Evolutionary conservation across 2,113 vertebrate genomes (phyloP).

Genomic region (Illadopsis cleaveri): DNA sequence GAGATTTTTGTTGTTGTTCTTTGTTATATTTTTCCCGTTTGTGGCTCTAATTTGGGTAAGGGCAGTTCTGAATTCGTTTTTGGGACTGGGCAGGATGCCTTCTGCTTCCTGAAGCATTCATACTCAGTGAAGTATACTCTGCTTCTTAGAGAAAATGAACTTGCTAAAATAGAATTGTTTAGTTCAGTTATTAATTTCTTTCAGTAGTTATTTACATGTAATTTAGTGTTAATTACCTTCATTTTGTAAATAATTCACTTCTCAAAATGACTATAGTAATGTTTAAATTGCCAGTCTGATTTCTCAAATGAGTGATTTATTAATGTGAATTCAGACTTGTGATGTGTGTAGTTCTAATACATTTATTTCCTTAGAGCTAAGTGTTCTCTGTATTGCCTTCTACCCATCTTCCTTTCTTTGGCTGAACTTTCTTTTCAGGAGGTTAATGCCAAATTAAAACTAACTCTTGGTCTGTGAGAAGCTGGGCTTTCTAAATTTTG

Average conservation of each 20-base stretch:
- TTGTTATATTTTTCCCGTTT: not conserved
- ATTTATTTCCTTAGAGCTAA: not conserved
- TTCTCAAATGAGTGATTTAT: not conserved
- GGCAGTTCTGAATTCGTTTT: not conserved
- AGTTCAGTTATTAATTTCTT: not conserved
- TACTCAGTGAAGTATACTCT: not conserved
- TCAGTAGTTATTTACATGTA: not conserved
- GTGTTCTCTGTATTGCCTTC: not conserved
- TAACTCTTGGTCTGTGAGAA: not conserved
- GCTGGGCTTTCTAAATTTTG: not conserved
- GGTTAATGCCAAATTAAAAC: not conserved
- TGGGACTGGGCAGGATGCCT: not conserved
- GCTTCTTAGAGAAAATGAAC: not conserved
- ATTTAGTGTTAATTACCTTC: not conserved
- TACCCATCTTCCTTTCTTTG: not conserved
- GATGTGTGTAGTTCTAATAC: not conserved
- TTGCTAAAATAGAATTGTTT: not conserved
- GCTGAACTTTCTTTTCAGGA: not conserved
- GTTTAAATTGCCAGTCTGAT: not conserved
- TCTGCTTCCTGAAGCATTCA: not conserved
- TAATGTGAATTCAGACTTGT: not conserved
- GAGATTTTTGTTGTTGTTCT: not conserved
- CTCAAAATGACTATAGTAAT: not conserved
- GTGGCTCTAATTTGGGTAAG: not conserved
- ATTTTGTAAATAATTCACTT: not conserved